Conservation (phyloP, 2,888 invertebrate genomes). For the Lithophane leautieri region DNA sequence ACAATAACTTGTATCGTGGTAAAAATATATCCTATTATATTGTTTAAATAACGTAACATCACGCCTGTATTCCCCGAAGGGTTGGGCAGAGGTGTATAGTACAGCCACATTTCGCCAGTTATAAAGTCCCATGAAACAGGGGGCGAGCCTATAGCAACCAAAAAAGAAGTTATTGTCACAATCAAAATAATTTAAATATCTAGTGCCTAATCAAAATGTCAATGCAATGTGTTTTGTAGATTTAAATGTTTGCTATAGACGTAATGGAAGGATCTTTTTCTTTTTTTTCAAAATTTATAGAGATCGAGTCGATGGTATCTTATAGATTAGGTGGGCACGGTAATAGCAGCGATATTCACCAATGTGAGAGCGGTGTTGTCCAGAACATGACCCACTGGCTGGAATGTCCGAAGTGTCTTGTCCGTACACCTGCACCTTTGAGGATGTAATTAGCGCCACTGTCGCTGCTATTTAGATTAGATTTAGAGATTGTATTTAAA, state of each 20-base stretch:
- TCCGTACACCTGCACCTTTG: background rate
- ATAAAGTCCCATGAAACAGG: too few relatives aligned
- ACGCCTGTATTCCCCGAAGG: too few relatives aligned
- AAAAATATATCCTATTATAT: too few relatives aligned
- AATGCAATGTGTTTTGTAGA: conserved; percentile 2
- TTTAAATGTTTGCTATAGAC: background rate
- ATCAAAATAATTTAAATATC: too few relatives aligned
- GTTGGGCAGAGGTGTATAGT: too few relatives aligned
- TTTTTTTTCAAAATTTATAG: background rate
- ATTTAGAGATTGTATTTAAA: background rate
- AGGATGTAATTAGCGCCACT: background rate
- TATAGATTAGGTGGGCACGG: background rate
- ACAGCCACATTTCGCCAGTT: too few relatives aligned
- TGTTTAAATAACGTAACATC: too few relatives aligned
- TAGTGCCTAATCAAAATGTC: background rate
- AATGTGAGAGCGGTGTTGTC: background rate
- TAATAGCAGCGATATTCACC: too few relatives aligned
- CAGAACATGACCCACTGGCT: background rate
- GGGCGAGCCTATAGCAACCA: background rate
- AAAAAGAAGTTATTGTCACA: background rate
- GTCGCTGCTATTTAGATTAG: background rate
- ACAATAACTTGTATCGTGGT: background rate
- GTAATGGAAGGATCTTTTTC: background rate
- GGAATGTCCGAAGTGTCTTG: background rate
- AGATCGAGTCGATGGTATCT: background rate